These are phyloP conservation scores for Acanthisitta chloris DNA, from an alignment of 2,113 vertebrate genomes.

Conservation along the genomic window DNA sequence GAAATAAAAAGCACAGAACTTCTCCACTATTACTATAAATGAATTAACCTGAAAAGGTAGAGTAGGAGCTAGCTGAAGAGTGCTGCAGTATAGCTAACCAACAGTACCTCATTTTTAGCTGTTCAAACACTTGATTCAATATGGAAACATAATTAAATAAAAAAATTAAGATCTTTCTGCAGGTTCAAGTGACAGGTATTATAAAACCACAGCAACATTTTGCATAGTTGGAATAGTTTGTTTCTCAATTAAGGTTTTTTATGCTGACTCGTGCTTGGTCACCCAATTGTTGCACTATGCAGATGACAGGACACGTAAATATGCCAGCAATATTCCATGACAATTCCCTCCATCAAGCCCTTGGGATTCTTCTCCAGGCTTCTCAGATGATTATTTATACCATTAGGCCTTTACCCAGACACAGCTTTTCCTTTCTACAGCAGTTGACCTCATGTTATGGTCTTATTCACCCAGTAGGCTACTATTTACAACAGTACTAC, in stretches of 20 bases:
- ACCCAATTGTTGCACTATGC: not conserved
- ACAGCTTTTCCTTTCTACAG: not conserved
- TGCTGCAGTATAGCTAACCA: not conserved
- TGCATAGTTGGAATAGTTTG: no score
- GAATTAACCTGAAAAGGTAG: not conserved
- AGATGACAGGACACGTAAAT: not conserved
- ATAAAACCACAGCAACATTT: not conserved
- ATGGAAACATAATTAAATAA: not conserved
- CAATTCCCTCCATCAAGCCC: not conserved
- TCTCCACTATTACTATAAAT: not conserved
- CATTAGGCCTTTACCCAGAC: not conserved
- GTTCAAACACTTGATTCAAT: not conserved
- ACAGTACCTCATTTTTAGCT: not conserved
- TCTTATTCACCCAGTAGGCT: not conserved
- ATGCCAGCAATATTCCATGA: not conserved
- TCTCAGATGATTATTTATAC: not conserved
- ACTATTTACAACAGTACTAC: not conserved
- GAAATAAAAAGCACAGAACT: not conserved
- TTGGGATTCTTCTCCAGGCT: not conserved
- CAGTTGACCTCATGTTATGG: not conserved
- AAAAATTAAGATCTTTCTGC: not conserved
- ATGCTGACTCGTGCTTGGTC: no score
- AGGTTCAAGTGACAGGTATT: not conserved
- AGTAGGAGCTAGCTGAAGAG: not conserved
- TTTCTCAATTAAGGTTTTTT: no score